A percentile compares a stretch with the other conserved stretches of the same genome.
Evolutionary conservation across 2,888 invertebrate genomes (phyloP).

Genomic region (Agapostemon virescens): DNA sequence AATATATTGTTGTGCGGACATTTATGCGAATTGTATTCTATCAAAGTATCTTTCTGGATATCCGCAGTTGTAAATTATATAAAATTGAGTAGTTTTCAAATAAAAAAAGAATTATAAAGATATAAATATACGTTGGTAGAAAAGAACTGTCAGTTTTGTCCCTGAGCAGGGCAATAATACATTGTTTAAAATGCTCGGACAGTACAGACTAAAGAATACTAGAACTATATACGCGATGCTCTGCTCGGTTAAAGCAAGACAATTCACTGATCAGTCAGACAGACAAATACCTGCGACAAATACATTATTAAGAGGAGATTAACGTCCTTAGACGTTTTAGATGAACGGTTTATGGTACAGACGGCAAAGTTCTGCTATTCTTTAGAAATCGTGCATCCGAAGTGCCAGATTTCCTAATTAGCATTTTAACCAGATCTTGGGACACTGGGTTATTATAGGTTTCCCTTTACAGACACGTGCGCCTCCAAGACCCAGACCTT

Average conservation of each 20-base stretch:
- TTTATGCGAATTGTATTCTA: background rate
- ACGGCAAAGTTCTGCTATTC: no score
- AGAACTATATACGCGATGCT: constrained; percentile 4
- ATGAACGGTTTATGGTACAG: no score
- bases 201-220: constrained; percentile 20
- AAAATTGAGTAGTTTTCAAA: background rate
- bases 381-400: no score
- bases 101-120: constrained; percentile 13
- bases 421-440: no score
- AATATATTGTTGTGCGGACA: background rate
- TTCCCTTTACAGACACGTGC: no score
- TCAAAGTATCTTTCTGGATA: background rate
- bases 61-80: background rate
- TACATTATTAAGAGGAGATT: no score
- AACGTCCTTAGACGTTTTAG: no score
- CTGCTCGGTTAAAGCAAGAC: constrained; percentile 1
- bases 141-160: constrained; percentile 27
- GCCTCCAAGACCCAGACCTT: no score
- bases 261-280: constrained; percentile 14
- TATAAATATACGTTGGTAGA: constrained; percentile 24
- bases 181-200: constrained; percentile 17
- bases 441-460: no score
- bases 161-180: constrained; percentile 37
- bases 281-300: no score
- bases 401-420: no score